Evolutionary conservation across 2,888 invertebrate genomes (phyloP), one percentile per base, ranked within the genome.

Genomic region (Fragum fragum): DNA sequence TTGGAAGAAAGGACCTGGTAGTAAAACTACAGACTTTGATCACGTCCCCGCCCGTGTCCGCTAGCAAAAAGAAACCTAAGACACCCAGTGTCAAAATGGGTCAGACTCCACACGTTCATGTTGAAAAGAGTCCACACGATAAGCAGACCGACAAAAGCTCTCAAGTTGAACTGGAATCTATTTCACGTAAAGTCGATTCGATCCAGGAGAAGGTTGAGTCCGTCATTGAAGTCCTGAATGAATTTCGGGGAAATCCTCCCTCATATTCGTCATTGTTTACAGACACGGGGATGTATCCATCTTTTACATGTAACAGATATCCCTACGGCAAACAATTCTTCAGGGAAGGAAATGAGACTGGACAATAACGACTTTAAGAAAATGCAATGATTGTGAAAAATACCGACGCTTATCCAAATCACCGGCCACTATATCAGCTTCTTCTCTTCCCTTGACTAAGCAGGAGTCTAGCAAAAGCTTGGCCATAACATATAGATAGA

Each of bases 1-100:
- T 73, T 16, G 29, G 42, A 3, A 21, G 73, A 28, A 52, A 47
- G 21, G 73, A 73, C 28, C 47, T 73, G 9, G 32, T 7, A 11
- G n/a, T 16, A 9, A 73, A 73, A 47, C 42, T 73, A 5, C 28
- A 61, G 16, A 61, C 26, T 6, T 14, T 61, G 52, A 16, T 36
- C 11, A 70, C n/a, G n/a, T 16, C 7, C 14, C 18, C 66, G 9
- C 23, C 66, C 1, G 23, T 16, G 14, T 42, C 42, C 3, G 66
- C 23, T 7, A 26, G 57, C 57, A 57, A 21, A 57, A 57, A n/a
- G 57, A 26, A 57, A 23, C 9, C 9, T n/a, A 57, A n/a, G 14
- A n/a, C 26, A 57, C 1, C 3, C 21, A 6, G 14, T 23, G 23
- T 14, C 11, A 42, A 39, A 21, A 9, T 21, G 0, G 21, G 63